phyloP scores from a whole-genome alignment of 2,113 vertebrate species.

The Lampris megalopsis region DNA sequence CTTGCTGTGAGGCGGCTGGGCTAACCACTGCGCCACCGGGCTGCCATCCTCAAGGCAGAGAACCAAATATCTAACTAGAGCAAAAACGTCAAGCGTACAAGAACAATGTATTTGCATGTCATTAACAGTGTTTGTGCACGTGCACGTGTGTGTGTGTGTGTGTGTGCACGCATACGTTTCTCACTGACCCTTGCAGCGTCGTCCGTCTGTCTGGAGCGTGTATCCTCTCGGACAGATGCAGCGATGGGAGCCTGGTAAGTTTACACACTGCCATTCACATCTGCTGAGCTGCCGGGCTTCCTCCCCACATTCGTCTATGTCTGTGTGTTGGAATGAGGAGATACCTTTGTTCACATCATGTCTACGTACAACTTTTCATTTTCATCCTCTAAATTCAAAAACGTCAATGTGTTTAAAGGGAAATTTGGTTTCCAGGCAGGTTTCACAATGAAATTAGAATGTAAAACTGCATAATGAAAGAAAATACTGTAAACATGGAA shows the following conservation, averaged over 20 bases:
- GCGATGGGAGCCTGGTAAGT: slow-evolving; percentile 71
- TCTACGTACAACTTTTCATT: background rate
- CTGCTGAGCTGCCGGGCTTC: background rate
- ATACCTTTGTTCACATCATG: background rate
- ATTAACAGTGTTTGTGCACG: background rate
- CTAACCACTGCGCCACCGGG: no score
- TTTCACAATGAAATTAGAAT: no score
- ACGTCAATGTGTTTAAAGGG: no score
- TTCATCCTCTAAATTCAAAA: background rate
- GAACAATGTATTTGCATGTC: no score
- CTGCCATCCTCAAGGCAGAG: no score
- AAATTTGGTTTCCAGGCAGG: no score
- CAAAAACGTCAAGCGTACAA: no score
- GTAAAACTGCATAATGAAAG: no score
- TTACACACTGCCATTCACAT: slow-evolving; percentile 76
- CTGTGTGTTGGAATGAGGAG: slow-evolving; percentile 48
- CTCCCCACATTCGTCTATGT: slow-evolving; percentile 73
- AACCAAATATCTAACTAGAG: no score
- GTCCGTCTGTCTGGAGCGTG: slow-evolving; percentile 46
- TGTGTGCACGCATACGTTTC: background rate
- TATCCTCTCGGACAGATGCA: slow-evolving; percentile 76
- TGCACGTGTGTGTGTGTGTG: background rate
- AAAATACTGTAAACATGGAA: no score
- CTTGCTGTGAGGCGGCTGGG: no score
- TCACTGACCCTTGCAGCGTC: slow-evolving; percentile 68